Evolutionary conservation across 2,888 invertebrate species (phyloP), one percentile per base, ranked within the genome.

Genomic region (Xestia rhomboidea): DNA sequence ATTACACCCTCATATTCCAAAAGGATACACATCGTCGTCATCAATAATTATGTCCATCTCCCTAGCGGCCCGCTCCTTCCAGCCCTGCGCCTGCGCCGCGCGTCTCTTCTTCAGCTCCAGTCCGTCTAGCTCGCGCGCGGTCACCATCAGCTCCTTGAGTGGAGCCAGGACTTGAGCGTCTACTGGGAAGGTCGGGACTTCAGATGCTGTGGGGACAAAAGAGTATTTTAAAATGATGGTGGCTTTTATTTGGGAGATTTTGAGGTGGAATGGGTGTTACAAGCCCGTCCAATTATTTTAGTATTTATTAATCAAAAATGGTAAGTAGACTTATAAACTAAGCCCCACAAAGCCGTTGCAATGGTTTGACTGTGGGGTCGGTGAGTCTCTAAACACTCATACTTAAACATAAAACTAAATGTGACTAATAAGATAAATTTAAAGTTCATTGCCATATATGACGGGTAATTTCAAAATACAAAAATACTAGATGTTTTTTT

Each of bases 31-130:
- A 81, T 96, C 97, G 80, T 97, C 98, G 60, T 98, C 98, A 89
- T 99, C 99, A 4, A 99, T 95, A 79, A 99, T 97, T 89, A 99
- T 98, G 93, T 99, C 99, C 98, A 99, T 98, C 86, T 99, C 99
- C 84, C 98, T 97, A 0, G 99, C 99, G 2, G 98, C 98, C 92
- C 98, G 98, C 87, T 98, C 97, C 91, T 98, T 96, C 99, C 99
- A 99, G 38, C 98, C 98, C 84, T 97, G 97, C 88, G 98, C 97
- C 18, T 97, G 97, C 88, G 97, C 97, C 1, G 97, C 95, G 76
- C 98, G 97, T 44, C 97, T 95, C 83, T 97, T 95, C 90, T 97
- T 97, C 89, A 98, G 96, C 93, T 99, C 98, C 77, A 98, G 92
- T 68, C 97, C 97, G 92, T 99, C 99, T 60, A 99, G 96, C 86